Evolutionary conservation across 2,113 vertebrate species (phyloP).

Genomic region (Leuciscus idus): DNA sequence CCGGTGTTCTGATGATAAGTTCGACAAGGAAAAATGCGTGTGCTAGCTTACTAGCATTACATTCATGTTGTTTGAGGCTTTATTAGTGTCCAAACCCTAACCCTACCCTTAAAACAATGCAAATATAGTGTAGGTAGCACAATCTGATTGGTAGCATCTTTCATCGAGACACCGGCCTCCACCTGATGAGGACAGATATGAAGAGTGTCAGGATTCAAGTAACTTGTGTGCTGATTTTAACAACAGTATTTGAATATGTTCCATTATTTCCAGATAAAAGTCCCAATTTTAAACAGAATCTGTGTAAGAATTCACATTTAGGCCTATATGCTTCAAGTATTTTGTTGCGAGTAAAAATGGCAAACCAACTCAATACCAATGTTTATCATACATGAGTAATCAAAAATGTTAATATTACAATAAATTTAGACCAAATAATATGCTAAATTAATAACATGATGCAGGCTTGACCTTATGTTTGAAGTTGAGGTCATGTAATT

Average conservation of each 20-base stretch:
- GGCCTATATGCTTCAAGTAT: too few species aligned
- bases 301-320: not conserved
- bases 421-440: not conserved
- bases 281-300: not conserved
- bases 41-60: too few species aligned
- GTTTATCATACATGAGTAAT: not conserved
- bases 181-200: slow-evolving; percentile 19
- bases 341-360: too few species aligned
- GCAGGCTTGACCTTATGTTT: not conserved
- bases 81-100: too few species aligned
- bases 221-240: not conserved
- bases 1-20: too few species aligned
- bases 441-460: not conserved
- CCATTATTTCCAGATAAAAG: not conserved
- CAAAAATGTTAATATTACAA: not conserved
- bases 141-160: too few species aligned
- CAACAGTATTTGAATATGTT: not conserved
- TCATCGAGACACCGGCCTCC: not conserved
- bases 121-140: too few species aligned
- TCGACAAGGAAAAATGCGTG: too few species aligned
- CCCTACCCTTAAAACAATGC: too few species aligned
- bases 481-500: not conserved
- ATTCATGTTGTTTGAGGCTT: too few species aligned
- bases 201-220: not conserved
- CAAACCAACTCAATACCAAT: not conserved